A percentile compares a stretch with the other conserved stretches of the same genome.
These are phyloP conservation scores for Danio tinwini DNA, from an alignment of 2,797 vertebrate species.

Conservation along the genomic window DNA sequence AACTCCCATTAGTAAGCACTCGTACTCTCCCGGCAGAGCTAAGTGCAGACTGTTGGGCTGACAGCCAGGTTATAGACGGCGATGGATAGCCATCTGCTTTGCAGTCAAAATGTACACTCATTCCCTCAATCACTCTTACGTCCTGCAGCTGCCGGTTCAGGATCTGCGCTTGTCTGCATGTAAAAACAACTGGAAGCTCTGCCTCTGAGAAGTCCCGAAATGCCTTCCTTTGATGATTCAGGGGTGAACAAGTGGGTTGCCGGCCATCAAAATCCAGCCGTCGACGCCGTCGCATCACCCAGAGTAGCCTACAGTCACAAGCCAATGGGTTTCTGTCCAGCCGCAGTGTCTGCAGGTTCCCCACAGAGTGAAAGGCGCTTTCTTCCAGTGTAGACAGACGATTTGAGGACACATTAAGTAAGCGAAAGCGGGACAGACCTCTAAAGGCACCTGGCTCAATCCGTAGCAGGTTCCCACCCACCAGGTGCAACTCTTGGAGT, in stretches of 20 bases:
- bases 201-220: constrained; percentile 84
- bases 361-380: constrained; percentile 84
- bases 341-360: constrained; percentile 84
- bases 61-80: constrained; percentile 83
- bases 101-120: constrained; percentile 80
- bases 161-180: constrained; percentile 82
- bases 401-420: constrained; percentile 89
- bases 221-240: constrained; percentile 74
- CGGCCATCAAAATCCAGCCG: constrained; percentile 82
- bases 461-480: constrained; percentile 78
- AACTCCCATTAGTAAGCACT: constrained; percentile 81
- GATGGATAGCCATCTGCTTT: constrained; percentile 85
- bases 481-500: constrained; percentile 87
- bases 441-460: constrained; percentile 86
- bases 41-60: constrained; percentile 75
- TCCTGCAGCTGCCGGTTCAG: constrained; percentile 77
- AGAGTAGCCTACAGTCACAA: constrained; percentile 90
- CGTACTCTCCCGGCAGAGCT: constrained; percentile 77
- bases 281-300: constrained; percentile 82
- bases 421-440: constrained; percentile 81
- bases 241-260: constrained; percentile 83
- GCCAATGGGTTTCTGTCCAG: constrained; percentile 87
- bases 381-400: constrained; percentile 85
- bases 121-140: constrained; percentile 81
- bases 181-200: constrained; percentile 82